A percentile compares a stretch with the other conserved stretches of the same genome.
Evolutionary conservation across 2,888 invertebrate species (phyloP).

Genomic region (Halictus quadricinctus): DNA sequence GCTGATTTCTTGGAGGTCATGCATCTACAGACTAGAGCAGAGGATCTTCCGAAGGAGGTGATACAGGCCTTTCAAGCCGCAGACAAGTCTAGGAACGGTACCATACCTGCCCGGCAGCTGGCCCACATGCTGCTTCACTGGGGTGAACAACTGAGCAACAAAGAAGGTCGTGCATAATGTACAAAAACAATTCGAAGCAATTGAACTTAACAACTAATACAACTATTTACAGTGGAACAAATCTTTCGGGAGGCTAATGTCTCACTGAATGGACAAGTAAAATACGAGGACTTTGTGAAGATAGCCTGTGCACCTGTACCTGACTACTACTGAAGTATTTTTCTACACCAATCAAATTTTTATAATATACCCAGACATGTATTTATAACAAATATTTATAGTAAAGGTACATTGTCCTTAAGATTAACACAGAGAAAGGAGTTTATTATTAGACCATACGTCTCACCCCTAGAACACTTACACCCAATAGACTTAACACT

Average conservation of each 20-base stretch:
- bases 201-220: not conserved
- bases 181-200: not conserved
- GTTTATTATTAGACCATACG: slow-evolving; percentile 35
- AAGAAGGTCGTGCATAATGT: slow-evolving; percentile 83
- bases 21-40: slow-evolving; percentile 94
- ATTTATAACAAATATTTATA: slow-evolving; percentile 21
- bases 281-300: slow-evolving; percentile 96
- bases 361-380: slow-evolving; percentile 13
- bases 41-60: slow-evolving; percentile 92
- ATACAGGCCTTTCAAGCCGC: slow-evolving; percentile 95
- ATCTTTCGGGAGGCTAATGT: slow-evolving; percentile 96
- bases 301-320: slow-evolving; percentile 96
- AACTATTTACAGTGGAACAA: slow-evolving; percentile 87
- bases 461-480: slow-evolving; percentile 26
- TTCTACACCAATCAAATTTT: slow-evolving; percentile 6
- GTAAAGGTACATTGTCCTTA: slow-evolving; percentile 28
- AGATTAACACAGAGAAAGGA: slow-evolving; percentile 23
- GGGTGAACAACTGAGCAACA: slow-evolving; percentile 92
- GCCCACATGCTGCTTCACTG: slow-evolving; percentile 94
- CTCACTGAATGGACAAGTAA: slow-evolving; percentile 89
- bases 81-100: slow-evolving; percentile 89
- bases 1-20: slow-evolving; percentile 97
- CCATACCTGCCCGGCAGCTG: slow-evolving; percentile 91
- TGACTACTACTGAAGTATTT: slow-evolving; percentile 90
- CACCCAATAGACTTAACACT: slow-evolving; percentile 15